phyloP scores from a whole-genome alignment of 2,113 vertebrate species.

The Platichthys flesus region DNA sequence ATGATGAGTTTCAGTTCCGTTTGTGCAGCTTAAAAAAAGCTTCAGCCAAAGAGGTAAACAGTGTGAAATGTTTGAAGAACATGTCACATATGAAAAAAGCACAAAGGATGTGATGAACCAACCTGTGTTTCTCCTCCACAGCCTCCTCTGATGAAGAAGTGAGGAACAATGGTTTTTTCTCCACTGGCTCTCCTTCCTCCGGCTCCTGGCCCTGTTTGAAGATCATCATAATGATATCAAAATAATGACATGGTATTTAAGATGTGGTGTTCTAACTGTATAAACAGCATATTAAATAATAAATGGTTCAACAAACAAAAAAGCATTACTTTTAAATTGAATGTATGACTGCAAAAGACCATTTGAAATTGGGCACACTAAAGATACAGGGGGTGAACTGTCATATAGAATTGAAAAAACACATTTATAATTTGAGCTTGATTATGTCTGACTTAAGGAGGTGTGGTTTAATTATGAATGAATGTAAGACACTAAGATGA shows the following conservation, averaged over 20 bases:
- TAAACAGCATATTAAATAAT: not conserved
- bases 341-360: too few relatives aligned
- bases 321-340: not conserved
- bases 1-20: constrained; percentile 49
- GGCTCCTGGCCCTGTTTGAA: constrained; percentile 80
- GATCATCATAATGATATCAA: not conserved
- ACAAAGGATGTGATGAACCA: constrained; percentile 22
- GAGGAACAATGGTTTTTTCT: constrained; percentile 69
- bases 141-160: constrained; percentile 75
- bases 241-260: not conserved
- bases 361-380: too few relatives aligned
- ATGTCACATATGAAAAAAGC: not conserved
- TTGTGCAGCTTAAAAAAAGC: constrained; percentile 23
- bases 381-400: too few relatives aligned
- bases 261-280: not conserved
- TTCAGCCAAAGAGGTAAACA: not conserved
- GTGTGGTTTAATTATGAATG: too few relatives aligned
- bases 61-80: not conserved
- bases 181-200: constrained; percentile 80
- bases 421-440: too few relatives aligned
- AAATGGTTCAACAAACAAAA: not conserved
- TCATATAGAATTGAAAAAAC: too few relatives aligned
- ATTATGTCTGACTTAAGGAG: too few relatives aligned
- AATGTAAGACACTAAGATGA: too few relatives aligned
- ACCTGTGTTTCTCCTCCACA: constrained; percentile 86